Percentiles rank a stretch among this genome's conserved stretches.
Conservation (phyloP, 2,113 vertebrate genomes). For the Kobus ellipsiprymnus region DNA sequence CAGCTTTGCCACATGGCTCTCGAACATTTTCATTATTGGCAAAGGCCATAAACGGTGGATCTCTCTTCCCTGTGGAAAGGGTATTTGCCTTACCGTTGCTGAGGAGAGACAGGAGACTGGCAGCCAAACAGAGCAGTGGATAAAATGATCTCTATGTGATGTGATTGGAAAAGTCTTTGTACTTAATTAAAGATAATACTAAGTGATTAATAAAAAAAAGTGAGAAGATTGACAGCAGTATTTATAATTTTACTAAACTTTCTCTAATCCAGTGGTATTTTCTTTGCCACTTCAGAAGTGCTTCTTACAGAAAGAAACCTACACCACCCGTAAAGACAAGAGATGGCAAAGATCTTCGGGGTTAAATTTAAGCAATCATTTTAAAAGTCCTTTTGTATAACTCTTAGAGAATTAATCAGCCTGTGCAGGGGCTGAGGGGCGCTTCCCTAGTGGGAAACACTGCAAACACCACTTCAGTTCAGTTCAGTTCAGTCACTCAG, state of each 20-base stretch:
- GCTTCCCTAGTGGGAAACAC: background rate
- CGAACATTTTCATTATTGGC: background rate
- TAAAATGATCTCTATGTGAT: background rate
- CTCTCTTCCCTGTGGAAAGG: background rate
- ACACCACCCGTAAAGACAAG: background rate
- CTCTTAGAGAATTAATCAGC: background rate
- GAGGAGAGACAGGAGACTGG: background rate
- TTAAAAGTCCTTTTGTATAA: background rate
- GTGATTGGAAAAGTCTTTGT: background rate
- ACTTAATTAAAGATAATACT: background rate
- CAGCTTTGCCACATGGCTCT: background rate
- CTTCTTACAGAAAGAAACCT: background rate
- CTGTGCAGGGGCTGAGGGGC: accelerated
- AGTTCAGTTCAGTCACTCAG: no score
- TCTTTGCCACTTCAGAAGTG: background rate
- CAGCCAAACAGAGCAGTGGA: background rate
- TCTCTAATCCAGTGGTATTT: background rate
- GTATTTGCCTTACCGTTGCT: background rate
- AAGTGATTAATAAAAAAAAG: background rate
- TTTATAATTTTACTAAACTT: background rate
- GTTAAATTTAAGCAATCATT: background rate
- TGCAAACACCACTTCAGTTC: background rate
- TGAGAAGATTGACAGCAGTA: background rate
- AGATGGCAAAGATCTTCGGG: background rate
- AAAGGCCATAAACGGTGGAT: background rate